Base-by-base conservation (phyloP, 2,113 vertebrate species). In the Craseonycteris thonglongyai region DNA sequence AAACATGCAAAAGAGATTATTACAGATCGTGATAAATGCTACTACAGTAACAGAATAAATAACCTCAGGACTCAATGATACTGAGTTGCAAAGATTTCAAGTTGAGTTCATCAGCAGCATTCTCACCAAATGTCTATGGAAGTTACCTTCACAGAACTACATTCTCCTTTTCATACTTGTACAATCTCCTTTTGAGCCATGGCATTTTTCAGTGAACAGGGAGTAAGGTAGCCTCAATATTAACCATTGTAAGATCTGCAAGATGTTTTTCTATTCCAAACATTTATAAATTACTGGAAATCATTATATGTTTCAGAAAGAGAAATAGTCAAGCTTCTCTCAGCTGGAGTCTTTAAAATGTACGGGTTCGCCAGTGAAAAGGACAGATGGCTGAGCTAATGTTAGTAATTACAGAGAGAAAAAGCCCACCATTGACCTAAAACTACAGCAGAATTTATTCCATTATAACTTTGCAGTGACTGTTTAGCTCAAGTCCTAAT, bases 381-480 rank as follows among this genome's bases (percentile, higher is more conserved):
- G 80, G 80, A 94, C 89, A 96, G 89, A 96, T 93, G 90, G 90
- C 21, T 88, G 35, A 90, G 71, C 47, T 95, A 97, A 89, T 91
- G 65, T 95, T 93, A 92, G 81, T 96, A 79, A 96, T 93, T 90
- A 92, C 35, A 42, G n/a, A 90, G 24, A 91, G 47, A 90, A 94
- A 74, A 94, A 94, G 35, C 84, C 81, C 93, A 95, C 59, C 54
- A 58, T 92, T 94, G 72, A 86, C 92, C 90, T 96, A 68, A 86
- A 90, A 97, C 78, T 71, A 6, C 45, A 96, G 75, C 47, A 91
- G 35, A 95, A 86, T 88, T 54, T 78, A 72, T 95, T 93, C 63
- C 38, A 93, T 90, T 92, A 74, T 95, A 93, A 90, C 35, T 96
- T 94, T 75, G 51, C 78, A 21, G 11, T 96, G 68, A 94, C 79